phyloP scores from a whole-genome alignment of 2,113 vertebrate species.

The Leptobrachium leishanense region DNA sequence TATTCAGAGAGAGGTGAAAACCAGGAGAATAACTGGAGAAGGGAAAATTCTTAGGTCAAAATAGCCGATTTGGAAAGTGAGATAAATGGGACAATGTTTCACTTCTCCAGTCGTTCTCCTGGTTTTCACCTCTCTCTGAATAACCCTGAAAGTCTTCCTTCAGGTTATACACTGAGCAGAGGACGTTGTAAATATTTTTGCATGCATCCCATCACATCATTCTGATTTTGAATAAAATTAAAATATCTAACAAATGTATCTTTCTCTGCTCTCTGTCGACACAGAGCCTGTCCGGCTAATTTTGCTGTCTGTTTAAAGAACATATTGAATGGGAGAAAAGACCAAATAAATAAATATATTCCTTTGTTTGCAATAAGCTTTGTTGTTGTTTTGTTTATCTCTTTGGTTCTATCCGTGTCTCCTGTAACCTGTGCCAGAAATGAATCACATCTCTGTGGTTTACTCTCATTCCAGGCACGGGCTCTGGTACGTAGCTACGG shows the following conservation, averaged over 20 bases:
- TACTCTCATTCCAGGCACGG: conserved; percentile 28
- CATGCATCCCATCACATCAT: background rate
- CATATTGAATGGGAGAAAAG: conserved; percentile 21
- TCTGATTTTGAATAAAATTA: background rate
- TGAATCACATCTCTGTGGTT: conserved; percentile 29
- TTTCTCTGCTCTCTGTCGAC: conserved; percentile 5
- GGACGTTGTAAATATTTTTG: background rate
- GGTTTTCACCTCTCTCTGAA: no score
- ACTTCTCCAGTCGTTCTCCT: no score
- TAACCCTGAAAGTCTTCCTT: no score
- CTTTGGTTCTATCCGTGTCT: background rate
- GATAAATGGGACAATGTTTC: no score
- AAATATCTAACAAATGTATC: conserved; percentile 14
- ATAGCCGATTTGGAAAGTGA: no score
- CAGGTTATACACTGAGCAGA: no score
- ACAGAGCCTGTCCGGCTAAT: background rate
- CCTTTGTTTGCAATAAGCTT: background rate
- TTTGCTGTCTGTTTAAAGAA: conserved; percentile 22
- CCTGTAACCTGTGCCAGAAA: background rate
- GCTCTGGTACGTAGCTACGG: conserved; percentile 36
- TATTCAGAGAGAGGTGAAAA: no score
- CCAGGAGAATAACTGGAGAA: no score
- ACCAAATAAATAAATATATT: background rate
- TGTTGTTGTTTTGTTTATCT: background rate
- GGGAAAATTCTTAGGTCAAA: no score